Evolutionary conservation across 2,888 invertebrate species (phyloP).

Genomic region (Lucinisca nassula): DNA sequence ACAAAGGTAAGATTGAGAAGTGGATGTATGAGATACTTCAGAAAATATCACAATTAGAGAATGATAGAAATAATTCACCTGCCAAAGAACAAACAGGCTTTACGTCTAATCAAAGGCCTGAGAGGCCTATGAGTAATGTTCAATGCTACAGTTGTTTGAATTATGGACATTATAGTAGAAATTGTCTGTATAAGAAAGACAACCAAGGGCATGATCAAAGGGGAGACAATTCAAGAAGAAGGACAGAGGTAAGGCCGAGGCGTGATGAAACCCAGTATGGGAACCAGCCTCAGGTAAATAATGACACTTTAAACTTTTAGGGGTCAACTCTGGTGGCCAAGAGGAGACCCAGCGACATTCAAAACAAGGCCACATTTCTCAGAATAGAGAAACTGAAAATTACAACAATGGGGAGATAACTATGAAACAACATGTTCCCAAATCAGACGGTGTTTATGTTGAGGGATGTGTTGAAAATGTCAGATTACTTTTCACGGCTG

Average conservation of each 20-base stretch:
- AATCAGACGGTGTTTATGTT: not conserved
- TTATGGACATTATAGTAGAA: not conserved
- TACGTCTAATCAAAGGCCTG: not conserved
- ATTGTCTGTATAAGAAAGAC: not conserved
- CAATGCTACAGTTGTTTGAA: not conserved
- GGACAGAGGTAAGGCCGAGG: not conserved
- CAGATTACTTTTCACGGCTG: not conserved
- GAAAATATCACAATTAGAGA: not conserved
- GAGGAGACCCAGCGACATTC: not conserved
- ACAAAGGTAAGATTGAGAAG: not conserved
- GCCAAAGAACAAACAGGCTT: not conserved
- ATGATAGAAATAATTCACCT: not conserved
- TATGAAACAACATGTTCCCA: not conserved
- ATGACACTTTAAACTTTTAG: not conserved
- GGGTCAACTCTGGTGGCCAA: not conserved
- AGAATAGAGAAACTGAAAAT: not conserved
- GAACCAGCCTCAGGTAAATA: not conserved
- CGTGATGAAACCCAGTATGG: not conserved
- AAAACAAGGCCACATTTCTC: not conserved
- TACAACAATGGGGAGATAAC: not conserved
- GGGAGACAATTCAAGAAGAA: not conserved
- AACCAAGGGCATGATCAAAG: not conserved
- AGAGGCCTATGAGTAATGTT: not conserved
- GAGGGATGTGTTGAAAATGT: not conserved
- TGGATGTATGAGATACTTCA: not conserved